These are phyloP conservation scores for Tillus elongatus DNA, from an alignment of 2,888 invertebrate genomes.

Conservation along the genomic window DNA sequence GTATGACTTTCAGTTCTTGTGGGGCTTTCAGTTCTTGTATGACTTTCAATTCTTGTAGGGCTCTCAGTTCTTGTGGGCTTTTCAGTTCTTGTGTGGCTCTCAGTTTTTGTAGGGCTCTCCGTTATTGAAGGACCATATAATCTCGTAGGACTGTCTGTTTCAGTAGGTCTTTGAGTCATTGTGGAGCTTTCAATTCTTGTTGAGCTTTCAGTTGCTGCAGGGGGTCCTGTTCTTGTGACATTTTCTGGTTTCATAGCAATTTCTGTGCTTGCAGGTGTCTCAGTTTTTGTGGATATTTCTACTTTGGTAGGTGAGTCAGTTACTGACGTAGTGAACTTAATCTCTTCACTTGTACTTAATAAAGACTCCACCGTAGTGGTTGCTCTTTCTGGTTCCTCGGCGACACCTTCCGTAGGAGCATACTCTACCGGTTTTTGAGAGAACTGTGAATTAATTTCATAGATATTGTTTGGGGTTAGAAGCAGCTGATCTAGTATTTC, in stretches of 20 bases:
- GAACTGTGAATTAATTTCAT: conserved; percentile 35
- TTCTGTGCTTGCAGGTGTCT: neutral
- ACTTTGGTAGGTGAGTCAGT: neutral
- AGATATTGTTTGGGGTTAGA: conserved; percentile 33
- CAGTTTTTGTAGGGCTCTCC: conserved; percentile 7
- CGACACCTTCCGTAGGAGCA: neutral
- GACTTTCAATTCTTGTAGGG: conserved; percentile 1
- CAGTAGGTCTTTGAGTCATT: too few species aligned
- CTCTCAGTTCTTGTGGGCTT: conserved; percentile 8
- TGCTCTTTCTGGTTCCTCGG: neutral
- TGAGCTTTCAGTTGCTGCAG: too few species aligned
- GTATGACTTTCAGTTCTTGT: conserved; percentile 6
- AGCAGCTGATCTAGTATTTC: conserved; percentile 32
- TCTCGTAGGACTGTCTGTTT: too few species aligned
- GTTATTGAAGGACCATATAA: neutral
- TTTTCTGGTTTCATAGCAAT: too few species aligned
- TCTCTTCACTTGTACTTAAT: neutral
- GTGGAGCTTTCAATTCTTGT: too few species aligned
- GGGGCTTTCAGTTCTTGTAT: conserved; percentile 7
- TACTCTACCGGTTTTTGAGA: too few species aligned
- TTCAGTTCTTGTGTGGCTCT: conserved; percentile 2
- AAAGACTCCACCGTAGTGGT: neutral
- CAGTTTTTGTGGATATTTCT: neutral
- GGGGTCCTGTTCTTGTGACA: conserved; percentile 2
- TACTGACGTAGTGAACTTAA: neutral